These are phyloP conservation scores for Echinops telfairi DNA, from an alignment of 2,113 vertebrate species.

Conservation along the genomic window DNA sequence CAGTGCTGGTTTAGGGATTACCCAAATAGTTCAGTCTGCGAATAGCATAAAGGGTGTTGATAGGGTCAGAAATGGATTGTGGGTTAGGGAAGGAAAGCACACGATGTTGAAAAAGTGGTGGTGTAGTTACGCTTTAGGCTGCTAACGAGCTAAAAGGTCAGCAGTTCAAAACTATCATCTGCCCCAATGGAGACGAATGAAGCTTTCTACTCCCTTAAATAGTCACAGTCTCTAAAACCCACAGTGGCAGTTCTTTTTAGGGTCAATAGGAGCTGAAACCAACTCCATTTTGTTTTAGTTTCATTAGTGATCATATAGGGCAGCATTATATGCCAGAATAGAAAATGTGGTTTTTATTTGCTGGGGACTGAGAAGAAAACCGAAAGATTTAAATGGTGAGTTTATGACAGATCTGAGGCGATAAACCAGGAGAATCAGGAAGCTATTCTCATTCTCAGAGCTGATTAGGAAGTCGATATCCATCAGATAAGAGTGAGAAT, in stretches of 20 bases:
- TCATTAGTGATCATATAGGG: neutral
- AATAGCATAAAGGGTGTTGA: fast-evolving
- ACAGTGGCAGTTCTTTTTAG: too few species aligned
- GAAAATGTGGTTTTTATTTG: neutral
- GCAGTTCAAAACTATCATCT: too few species aligned
- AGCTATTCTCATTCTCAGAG: neutral
- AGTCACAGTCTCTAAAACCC: too few species aligned
- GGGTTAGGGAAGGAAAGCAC: neutral
- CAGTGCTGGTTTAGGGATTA: neutral
- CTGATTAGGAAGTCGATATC: neutral
- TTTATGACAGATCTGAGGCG: neutral
- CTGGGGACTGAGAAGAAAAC: neutral
- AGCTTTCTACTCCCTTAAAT: too few species aligned
- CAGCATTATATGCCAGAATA: neutral
- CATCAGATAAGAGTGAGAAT: neutral
- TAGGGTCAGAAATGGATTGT: neutral
- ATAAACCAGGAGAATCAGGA: neutral
- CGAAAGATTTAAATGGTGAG: neutral
- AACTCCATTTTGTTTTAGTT: too few species aligned
- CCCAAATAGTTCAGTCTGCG: neutral
- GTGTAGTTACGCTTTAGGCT: neutral
- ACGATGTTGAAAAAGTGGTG: neutral
- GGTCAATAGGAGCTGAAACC: too few species aligned
- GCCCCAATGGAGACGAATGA: too few species aligned
- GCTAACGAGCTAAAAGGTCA: too few species aligned